These are phyloP conservation scores for Pammene fasciana DNA, from an alignment of 2,888 invertebrate genomes.

Conservation along the genomic window DNA sequence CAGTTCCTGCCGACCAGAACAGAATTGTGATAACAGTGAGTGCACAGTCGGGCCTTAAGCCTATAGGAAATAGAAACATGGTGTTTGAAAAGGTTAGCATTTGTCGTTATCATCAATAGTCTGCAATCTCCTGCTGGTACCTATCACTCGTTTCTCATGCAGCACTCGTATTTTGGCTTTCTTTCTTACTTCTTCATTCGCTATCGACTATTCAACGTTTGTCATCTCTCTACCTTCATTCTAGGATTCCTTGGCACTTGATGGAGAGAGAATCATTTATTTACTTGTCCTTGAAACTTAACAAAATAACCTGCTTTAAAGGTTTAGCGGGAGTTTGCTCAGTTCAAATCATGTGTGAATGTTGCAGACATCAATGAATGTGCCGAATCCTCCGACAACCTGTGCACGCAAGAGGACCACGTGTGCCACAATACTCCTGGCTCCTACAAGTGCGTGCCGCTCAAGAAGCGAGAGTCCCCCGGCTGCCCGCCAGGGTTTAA, in stretches of 20 bases:
- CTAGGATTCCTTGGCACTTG: too few species aligned
- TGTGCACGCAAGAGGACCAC: slow-evolving; percentile 83
- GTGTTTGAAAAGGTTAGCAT: slow-evolving; percentile 68
- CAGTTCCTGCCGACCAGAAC: slow-evolving; percentile 61
- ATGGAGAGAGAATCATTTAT: too few species aligned
- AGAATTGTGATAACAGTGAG: slow-evolving; percentile 64
- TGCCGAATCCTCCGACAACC: slow-evolving; percentile 78
- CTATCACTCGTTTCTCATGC: too few species aligned
- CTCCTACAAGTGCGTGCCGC: slow-evolving; percentile 84
- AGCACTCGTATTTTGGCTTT: not conserved
- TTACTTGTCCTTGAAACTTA: too few species aligned
- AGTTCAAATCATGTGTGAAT: not conserved
- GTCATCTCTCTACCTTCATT: too few species aligned
- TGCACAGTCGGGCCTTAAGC: slow-evolving; percentile 65
- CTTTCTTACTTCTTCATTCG: too few species aligned
- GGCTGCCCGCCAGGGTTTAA: slow-evolving; percentile 84
- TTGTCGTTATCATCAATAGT: too few species aligned
- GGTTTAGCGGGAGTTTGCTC: too few species aligned
- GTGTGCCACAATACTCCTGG: slow-evolving; percentile 87
- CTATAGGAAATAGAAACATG: slow-evolving; percentile 65
- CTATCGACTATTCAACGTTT: too few species aligned
- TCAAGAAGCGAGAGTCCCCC: slow-evolving; percentile 67
- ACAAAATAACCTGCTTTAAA: too few species aligned
- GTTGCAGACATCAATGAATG: slow-evolving; percentile 91
- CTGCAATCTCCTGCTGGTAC: too few species aligned